Base-by-base conservation (phyloP, 2,888 invertebrate species). In the Drosophila antonietae region DNA sequence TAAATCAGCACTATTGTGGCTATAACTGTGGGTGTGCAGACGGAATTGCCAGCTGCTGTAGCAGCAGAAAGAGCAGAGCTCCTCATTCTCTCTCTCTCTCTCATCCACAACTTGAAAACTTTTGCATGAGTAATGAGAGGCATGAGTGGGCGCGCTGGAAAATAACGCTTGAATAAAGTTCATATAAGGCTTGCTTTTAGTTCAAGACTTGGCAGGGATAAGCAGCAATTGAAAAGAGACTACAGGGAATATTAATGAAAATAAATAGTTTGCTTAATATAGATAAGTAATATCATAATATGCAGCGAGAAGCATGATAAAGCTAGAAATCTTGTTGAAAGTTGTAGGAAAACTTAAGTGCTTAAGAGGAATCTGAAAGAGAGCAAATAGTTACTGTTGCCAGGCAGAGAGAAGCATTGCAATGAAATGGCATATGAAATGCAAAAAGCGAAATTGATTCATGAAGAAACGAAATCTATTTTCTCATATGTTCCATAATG, bases 1-100 rank as follows among this genome's bases (percentile, higher is more conserved):
- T 83, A 87, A 83, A 87, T 86, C 84, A 75, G 75, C 73, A 73
- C 80, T 67, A 81, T 76, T 80, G 77, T 71, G 76, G 76, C 71
- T 39, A 80, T 59, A 65, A 63, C 28, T 20, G 51, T 14, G n/a
- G n/a, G 31, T 49, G 31, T n/a, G 20, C 35, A 41, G 33, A 31
- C 4, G 33, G 52, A 46, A 23, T 61, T 46, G 23, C 44, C 51
- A 33, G 47, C 39, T 39, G 23, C 37, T 28, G 47, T 56, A 20
- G 44, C 20, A 10, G 44, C 5, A 23, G 46, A 15, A 14, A 23
- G 1, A 15, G 46, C 46, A 44, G 20, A 43, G 43, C 43, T 20
- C 0, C 10, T 12, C 23, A 8, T n/a, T 6, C 10, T 2, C 31
- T 31, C 49, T 28, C 31, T 3, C 23, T 5, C 49, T n/a, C 15